phyloP scores from a whole-genome alignment of 1,140 invertebrate species.

The Scylla paramamosain region DNA sequence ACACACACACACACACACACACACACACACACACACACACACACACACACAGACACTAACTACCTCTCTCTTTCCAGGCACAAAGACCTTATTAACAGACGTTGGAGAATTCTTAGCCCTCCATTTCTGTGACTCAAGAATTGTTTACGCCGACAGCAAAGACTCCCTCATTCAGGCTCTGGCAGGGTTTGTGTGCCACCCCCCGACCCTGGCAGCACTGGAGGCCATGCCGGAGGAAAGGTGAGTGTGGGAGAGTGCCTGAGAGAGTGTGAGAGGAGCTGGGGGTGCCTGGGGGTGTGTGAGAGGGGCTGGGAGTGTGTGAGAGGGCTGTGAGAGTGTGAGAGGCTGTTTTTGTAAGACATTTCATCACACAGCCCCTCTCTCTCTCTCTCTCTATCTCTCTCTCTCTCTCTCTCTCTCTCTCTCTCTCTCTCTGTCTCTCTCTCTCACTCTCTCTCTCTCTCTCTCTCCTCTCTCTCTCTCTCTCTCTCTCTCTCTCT shows the following conservation, averaged over 20 bases:
- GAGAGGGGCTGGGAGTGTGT: too few relatives aligned
- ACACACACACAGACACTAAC: background rate
- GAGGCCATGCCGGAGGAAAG: slow-evolving; percentile 84
- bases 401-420: too few relatives aligned
- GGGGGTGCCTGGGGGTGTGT: background rate
- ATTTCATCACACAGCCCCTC: too few relatives aligned
- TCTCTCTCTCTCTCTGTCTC: too few relatives aligned
- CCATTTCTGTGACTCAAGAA: slow-evolving; percentile 88
- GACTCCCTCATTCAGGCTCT: slow-evolving; percentile 89
- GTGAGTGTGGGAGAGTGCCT: slow-evolving; percentile 77
- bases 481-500: too few relatives aligned
- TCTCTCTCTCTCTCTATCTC: too few relatives aligned
- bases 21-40: too few relatives aligned
- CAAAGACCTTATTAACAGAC: slow-evolving; percentile 82
- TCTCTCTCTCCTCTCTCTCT: too few relatives aligned
- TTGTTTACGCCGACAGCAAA: slow-evolving; percentile 88
- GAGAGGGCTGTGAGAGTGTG: too few relatives aligned
- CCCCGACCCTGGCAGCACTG: slow-evolving; percentile 83
- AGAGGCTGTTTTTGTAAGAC: too few relatives aligned
- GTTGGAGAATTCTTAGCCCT: slow-evolving; percentile 87
- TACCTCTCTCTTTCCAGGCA: slow-evolving; percentile 78
- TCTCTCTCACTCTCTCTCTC: too few relatives aligned
- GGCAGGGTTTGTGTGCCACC: slow-evolving; percentile 86
- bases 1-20: too few relatives aligned
- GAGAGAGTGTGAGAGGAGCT: background rate